Percentiles rank a stretch among this genome's conserved stretches.
phyloP scores from a whole-genome alignment of 2,797 vertebrate species.

The Coregonus suidteri region DNA sequence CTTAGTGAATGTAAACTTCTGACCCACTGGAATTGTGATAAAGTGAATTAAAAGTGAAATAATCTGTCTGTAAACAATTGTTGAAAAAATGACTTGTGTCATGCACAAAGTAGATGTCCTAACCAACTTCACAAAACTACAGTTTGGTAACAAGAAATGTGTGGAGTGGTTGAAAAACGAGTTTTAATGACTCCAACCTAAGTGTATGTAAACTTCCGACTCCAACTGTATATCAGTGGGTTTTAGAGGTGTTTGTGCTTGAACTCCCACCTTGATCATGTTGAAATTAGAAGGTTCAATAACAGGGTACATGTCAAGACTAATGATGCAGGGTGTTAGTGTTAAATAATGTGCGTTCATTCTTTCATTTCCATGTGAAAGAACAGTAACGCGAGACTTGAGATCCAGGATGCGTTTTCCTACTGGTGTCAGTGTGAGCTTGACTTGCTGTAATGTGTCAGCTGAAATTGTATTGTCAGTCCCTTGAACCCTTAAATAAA shows the following conservation, averaged over 20 bases:
- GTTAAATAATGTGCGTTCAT: conserved; percentile 40
- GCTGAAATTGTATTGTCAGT: conserved; percentile 41
- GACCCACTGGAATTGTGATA: no score
- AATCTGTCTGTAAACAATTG: no score
- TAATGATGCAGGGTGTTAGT: conserved; percentile 45
- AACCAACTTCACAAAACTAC: no score
- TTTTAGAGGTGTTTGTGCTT: conserved; percentile 12
- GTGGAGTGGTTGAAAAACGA: no score
- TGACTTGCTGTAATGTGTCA: conserved; percentile 34
- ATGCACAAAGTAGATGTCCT: no score
- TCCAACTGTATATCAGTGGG: background rate
- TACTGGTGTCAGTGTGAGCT: conserved; percentile 48
- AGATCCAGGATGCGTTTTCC: conserved; percentile 33
- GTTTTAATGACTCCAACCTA: no score
- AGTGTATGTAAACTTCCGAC: no score
- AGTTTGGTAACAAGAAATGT: no score
- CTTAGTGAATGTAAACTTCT: no score
- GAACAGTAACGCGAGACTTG: conserved; percentile 16
- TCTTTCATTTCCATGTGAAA: conserved; percentile 35
- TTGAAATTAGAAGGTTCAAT: conserved; percentile 34
- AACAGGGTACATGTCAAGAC: conserved; percentile 48
- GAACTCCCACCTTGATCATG: conserved; percentile 17
- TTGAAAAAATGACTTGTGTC: no score
- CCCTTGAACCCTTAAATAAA: conserved; percentile 33
- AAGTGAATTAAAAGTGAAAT: no score